Evolutionary conservation across 2,113 vertebrate species (phyloP), one percentile per base, ranked within the genome.

Genomic region (Madoqua kirkii): DNA sequence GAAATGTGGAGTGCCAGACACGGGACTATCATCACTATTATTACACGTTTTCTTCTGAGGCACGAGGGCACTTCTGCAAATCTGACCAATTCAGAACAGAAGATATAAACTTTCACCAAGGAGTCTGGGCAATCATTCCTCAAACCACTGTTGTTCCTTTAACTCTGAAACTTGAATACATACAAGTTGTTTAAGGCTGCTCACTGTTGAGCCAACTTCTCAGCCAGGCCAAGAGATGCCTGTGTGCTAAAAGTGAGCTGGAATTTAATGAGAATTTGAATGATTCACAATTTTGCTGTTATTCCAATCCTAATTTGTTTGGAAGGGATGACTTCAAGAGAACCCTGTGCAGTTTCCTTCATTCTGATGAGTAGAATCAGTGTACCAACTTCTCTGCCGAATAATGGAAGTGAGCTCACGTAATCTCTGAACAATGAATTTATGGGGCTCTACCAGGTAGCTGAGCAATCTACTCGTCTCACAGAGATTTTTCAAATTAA

Each of bases 401-500:
- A 78, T 2, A 33, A 71, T 3, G 5, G 27, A 87, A 45, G 55
- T 13, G 31, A 86, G 85, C 82, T 96, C 92, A 60, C 33, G 3
- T 27, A 57, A 83, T 57, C 90, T 36, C 45, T 6, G 21, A 86
- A 78, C 55, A 31, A 50, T 55, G 60, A 19, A 67, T 76, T 97
- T 31, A 86, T 50, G 54, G 78, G 78, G 31, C 55, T 92, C 60
- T 54, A 89, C 50, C 81, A 17, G 13, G 43, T 62, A 76, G 45
- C 81, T 40, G 15, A 94, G 91, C 17, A 83, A 86, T 62, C 55
- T 36, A 67, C 29, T 96, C 60, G 45, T 91, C 94, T 97, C 85
- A 91, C 95, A 94, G 94, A 87, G 67, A 94, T 79, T 87, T 97
- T 84, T 82, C 78, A 96, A 89, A 89, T 91, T 90, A 96, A 95